Percentiles rank a stretch among this genome's conserved stretches.
These are phyloP conservation scores for Menidia menidia DNA, from an alignment of 2,797 vertebrate species.

Conservation along the genomic window DNA sequence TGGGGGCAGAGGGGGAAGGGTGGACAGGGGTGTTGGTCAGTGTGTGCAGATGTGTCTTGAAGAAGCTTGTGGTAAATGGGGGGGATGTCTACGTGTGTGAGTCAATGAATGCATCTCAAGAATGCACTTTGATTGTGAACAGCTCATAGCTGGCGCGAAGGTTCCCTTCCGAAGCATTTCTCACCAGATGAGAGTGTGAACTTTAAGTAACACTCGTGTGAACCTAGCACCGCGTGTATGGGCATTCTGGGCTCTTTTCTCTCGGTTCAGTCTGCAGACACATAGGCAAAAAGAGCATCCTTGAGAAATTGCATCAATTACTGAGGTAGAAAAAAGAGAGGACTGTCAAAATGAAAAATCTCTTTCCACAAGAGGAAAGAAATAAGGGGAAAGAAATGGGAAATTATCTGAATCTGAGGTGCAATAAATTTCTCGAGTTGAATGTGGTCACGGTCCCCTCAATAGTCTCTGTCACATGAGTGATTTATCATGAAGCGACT, in stretches of 20 bases:
- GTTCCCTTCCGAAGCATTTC: background rate
- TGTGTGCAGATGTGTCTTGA: constrained; percentile 19
- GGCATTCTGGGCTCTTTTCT: background rate
- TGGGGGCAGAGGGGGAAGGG: constrained; percentile 36
- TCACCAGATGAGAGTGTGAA: background rate
- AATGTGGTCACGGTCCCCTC: background rate
- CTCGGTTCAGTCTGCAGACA: constrained; percentile 21
- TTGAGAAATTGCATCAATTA: background rate
- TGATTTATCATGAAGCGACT: constrained; percentile 25
- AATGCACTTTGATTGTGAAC: constrained; percentile 2
- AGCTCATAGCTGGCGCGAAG: background rate
- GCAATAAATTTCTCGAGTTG: constrained; percentile 7
- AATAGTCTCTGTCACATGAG: constrained; percentile 8
- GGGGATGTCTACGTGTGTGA: constrained; percentile 12
- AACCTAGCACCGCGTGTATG: background rate
- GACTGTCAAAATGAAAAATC: background rate
- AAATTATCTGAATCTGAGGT: constrained; percentile 21
- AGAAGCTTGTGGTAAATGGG: constrained; percentile 18
- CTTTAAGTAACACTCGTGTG: background rate
- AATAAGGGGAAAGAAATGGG: background rate
- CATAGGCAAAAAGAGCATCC: constrained; percentile 12
- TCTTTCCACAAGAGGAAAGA: background rate
- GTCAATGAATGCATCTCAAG: constrained; percentile 17
- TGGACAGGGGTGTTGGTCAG: constrained; percentile 47
- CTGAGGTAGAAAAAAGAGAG: background rate